Evolutionary conservation across 2,113 vertebrate genomes (phyloP).

Genomic region (Numenius arquata): DNA sequence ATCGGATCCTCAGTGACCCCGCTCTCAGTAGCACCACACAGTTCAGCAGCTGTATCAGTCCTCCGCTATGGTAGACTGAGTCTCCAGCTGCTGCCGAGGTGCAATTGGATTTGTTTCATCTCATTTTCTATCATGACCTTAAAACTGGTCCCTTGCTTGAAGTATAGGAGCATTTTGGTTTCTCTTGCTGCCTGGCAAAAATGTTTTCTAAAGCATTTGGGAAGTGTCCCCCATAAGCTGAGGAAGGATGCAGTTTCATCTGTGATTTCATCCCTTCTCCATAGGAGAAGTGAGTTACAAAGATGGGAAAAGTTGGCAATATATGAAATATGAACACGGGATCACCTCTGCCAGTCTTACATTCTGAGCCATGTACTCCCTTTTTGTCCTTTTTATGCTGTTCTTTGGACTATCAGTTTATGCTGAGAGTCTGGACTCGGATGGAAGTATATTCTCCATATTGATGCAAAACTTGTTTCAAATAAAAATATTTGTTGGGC

Average conservation of each 20-base stretch:
- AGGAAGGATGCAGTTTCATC: neutral
- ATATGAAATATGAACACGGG: fast-evolving
- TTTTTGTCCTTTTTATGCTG: neutral
- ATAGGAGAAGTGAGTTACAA: neutral
- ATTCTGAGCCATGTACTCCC: neutral
- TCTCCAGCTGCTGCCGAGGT: neutral
- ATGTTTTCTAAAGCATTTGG: neutral
- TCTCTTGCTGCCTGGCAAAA: neutral
- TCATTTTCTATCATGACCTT: neutral
- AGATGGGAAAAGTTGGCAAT: neutral
- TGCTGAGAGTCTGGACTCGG: neutral
- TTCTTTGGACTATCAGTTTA: neutral
- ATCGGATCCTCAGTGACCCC: neutral
- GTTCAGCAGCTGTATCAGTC: neutral
- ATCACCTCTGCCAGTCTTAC: neutral
- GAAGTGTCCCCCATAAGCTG: neutral
- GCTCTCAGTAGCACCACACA: neutral
- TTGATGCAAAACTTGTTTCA: neutral
- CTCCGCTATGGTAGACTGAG: neutral
- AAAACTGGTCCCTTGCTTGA: neutral
- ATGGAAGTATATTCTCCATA: neutral
- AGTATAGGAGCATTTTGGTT: neutral
- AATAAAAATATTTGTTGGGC: neutral
- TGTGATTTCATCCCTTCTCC: neutral
- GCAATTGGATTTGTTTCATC: neutral